A percentile compares a stretch with the other conserved stretches of the same genome.
Conservation (phyloP, 2,888 invertebrate genomes). For the Polymixis lichenea region DNA sequence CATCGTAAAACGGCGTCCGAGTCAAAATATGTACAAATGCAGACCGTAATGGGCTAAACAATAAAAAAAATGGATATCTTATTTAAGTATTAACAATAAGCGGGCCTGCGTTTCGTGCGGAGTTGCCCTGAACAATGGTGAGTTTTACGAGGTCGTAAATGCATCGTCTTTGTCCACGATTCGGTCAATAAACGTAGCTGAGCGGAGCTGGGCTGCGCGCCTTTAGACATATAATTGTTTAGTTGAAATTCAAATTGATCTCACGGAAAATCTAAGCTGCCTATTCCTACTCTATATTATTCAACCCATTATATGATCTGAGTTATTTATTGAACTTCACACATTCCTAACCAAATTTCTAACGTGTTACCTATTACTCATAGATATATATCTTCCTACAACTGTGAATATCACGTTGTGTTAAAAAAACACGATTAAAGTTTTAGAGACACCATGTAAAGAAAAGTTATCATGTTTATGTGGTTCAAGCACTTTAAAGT, state of each 20-base stretch:
- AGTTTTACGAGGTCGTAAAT: constrained; percentile 86
- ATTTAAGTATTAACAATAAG: constrained; percentile 88
- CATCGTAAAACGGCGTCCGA: constrained; percentile 75
- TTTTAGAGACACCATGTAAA: constrained; percentile 40
- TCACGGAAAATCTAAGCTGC: constrained; percentile 60
- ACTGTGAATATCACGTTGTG: constrained; percentile 20
- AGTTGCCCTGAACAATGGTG: constrained; percentile 83
- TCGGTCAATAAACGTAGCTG: constrained; percentile 83
- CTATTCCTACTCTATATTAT: constrained; percentile 46
- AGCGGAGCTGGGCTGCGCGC: constrained; percentile 65
- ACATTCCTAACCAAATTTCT: constrained; percentile 46
- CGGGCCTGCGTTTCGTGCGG: constrained; percentile 82
- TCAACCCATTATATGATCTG: constrained; percentile 39
- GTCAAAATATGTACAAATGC: constrained; percentile 90
- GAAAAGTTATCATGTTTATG: constrained; percentile 28
- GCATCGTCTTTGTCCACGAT: constrained; percentile 84
- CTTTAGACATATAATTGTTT: constrained; percentile 58
- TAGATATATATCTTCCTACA: constrained; percentile 3
- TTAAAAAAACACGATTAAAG: constrained; percentile 42
- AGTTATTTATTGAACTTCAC: constrained; percentile 60
- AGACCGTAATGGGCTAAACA: constrained; percentile 85
- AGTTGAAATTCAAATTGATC: constrained; percentile 66
- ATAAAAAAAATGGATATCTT: constrained; percentile 89
- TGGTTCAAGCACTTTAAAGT: constrained; percentile 19
- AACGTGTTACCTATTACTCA: constrained; percentile 29